These are phyloP conservation scores for Glaucopsyche alexis DNA, from an alignment of 2,888 invertebrate species.

Conservation along the genomic window DNA sequence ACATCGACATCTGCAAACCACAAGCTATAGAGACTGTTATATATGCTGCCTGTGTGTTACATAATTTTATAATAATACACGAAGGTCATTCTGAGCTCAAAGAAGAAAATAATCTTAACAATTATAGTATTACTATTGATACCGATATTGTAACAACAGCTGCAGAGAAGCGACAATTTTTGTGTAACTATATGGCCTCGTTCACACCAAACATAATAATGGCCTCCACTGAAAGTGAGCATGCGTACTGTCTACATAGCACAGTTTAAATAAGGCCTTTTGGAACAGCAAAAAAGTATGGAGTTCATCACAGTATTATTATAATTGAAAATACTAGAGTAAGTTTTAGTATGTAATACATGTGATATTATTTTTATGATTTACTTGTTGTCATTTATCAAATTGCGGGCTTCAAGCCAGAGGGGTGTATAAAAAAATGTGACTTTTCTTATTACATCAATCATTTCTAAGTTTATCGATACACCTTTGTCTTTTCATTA, in stretches of 20 bases:
- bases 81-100: constrained; percentile 64
- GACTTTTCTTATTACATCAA: too few species aligned
- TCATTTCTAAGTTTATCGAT: too few species aligned
- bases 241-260: neutral
- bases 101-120: constrained; percentile 52
- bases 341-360: neutral
- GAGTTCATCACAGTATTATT: neutral
- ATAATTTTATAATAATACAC: constrained; percentile 67
- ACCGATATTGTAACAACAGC: constrained; percentile 62
- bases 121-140: constrained; percentile 64
- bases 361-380: neutral
- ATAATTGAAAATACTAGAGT: neutral
- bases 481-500: too few species aligned
- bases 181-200: constrained; percentile 62
- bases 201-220: neutral
- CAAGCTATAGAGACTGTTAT: constrained; percentile 58
- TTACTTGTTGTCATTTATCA: neutral
- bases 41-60: constrained; percentile 64
- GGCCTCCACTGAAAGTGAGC: neutral
- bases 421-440: too few species aligned
- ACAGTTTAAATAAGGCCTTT: neutral
- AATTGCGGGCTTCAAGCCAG: too few species aligned
- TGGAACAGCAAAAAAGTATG: neutral
- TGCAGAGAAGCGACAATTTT: constrained; percentile 66
- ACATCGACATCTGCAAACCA: constrained; percentile 57